phyloP scores from a whole-genome alignment of 1,140 invertebrate species.

The Bombus waltoni region DNA sequence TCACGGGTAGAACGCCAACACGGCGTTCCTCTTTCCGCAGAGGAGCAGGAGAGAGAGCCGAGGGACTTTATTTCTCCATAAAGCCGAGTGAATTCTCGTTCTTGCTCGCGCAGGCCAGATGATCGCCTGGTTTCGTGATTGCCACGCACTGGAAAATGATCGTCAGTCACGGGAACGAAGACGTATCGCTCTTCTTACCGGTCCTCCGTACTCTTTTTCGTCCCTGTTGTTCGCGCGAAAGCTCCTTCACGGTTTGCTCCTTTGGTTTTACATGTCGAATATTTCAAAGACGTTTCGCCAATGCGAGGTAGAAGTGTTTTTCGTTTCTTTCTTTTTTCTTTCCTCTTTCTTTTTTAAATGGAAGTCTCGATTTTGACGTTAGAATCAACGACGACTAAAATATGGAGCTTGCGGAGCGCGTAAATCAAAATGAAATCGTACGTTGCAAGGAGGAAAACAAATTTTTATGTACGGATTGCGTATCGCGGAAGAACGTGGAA shows the following conservation, averaged over 20 bases:
- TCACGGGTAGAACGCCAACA: background rate
- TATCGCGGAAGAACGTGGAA: too few relatives aligned
- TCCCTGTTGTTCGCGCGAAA: background rate
- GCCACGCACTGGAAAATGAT: slow-evolving; percentile 57
- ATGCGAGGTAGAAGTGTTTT: background rate
- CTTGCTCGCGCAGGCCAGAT: slow-evolving; percentile 42
- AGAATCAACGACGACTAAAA: background rate
- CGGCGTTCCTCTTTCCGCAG: background rate
- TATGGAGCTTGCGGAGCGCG: background rate
- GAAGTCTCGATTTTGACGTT: background rate
- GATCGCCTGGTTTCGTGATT: slow-evolving; percentile 61
- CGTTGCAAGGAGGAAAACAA: too few relatives aligned
- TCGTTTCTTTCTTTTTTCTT: too few relatives aligned
- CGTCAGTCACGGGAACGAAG: slow-evolving; percentile 36
- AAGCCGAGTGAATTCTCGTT: slow-evolving; percentile 63
- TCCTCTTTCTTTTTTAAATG: background rate
- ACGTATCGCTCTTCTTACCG: slow-evolving; percentile 56
- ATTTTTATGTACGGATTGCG: too few relatives aligned
- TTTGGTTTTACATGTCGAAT: background rate
- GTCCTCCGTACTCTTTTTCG: background rate
- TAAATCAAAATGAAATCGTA: too few relatives aligned
- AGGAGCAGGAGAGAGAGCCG: background rate
- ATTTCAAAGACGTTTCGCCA: background rate
- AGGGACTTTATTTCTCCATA: slow-evolving; percentile 59
- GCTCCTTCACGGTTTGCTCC: background rate